Evolutionary conservation across 2,888 invertebrate species (phyloP), one percentile per base, ranked within the genome.

Genomic region (Hypolimnas misippus): DNA sequence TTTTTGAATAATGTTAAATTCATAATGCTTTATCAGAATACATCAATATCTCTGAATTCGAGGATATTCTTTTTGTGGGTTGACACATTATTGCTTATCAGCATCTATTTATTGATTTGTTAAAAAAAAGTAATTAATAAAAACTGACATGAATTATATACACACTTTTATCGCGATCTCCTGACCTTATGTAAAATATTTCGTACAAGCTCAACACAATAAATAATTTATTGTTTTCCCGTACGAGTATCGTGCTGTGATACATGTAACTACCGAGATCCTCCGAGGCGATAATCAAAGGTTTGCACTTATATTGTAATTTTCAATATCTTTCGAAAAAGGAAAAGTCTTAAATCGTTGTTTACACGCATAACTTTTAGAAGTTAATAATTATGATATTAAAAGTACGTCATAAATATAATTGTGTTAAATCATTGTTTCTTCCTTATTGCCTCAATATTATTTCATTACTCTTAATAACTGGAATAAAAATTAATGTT

Each of bases 171-270:
- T 59, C 52, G 6, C 10, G 21, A 52, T 59, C 52, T 38, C 29
- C 35, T 33, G 35, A 59, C 52, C 33, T 53, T 59, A 35, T 44
- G 52, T 52, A 53, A 42, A 50, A 40, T 38, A 50, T 53, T 25
- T 52, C 4, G 12, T 46, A 17, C 5, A 52, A 35, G 21, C 7
- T 16, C 16, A 14, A 31, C 42, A 33, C 44, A 59, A 52, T 52
- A 53, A 52, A 33, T 59, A 33, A 59, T 59, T 53, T 40, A 51
- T 53, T 44, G 52, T 59, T 44, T 52, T 59, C 50, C n/a, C 25
- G 59, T 53, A 59, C 59, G 35, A 35, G 52, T 35, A 59, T 46
- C 59, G 53, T 25, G 59, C 52, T 59, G 59, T 3, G 59, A 31
- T 40, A 50, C 38, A n/a, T 8, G 33, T 44, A 42, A 29, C 19